A percentile compares a stretch with the other conserved stretches of the same genome.
Evolutionary conservation across 2,888 invertebrate species (phyloP).

Genomic region (Aradus depressus): DNA sequence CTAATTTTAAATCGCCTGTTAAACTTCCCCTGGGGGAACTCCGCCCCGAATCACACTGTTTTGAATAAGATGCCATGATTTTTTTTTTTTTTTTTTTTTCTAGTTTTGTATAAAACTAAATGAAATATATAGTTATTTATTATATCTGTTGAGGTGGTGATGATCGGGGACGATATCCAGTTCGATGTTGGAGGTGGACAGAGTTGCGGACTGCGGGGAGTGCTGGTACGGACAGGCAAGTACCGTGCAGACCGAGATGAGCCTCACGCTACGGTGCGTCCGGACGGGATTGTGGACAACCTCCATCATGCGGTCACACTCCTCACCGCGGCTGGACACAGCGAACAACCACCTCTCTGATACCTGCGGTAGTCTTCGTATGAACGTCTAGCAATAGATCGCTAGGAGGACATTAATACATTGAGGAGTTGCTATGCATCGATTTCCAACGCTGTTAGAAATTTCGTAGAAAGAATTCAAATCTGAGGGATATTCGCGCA

Average conservation of each 20-base stretch:
- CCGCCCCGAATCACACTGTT: neutral
- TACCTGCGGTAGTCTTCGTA: too few relatives aligned
- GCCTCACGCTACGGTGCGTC: constrained; percentile 23
- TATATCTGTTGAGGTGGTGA: constrained; percentile 49
- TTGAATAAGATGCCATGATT: constrained; percentile 7
- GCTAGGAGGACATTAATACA: too few relatives aligned
- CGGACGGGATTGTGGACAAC: constrained; percentile 27
- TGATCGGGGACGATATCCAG: constrained; percentile 55
- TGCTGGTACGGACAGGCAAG: constrained; percentile 62
- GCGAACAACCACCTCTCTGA: too few relatives aligned
- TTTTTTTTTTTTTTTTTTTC: too few relatives aligned
- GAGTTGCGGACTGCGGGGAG: constrained; percentile 55
- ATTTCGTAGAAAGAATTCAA: too few relatives aligned
- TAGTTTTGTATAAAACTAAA: neutral
- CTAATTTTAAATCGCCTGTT: too few relatives aligned
- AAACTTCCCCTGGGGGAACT: neutral
- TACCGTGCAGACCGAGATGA: constrained; percentile 4
- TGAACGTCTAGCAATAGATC: too few relatives aligned
- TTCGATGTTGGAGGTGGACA: constrained; percentile 69
- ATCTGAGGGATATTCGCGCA: too few relatives aligned
- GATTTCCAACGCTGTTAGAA: too few relatives aligned
- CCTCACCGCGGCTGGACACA: too few relatives aligned
- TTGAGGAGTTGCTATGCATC: too few relatives aligned
- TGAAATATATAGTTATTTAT: neutral
- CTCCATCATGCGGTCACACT: constrained; percentile 27